Evolutionary conservation across 2,113 vertebrate species (phyloP).

Genomic region (Gambusia affinis): DNA sequence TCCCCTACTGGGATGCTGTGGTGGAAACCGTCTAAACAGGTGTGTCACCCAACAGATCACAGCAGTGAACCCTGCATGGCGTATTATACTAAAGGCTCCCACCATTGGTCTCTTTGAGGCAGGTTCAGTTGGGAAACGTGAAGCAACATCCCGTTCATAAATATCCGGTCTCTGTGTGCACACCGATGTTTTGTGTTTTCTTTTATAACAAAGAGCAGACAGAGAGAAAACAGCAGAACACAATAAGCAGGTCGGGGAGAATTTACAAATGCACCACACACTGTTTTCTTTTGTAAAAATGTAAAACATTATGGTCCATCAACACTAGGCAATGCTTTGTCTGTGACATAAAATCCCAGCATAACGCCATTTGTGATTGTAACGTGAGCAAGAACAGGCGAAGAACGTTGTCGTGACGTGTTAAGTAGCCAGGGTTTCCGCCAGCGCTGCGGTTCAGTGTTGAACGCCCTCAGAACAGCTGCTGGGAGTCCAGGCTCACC

Average conservation of each 20-base stretch:
- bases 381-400: not conserved
- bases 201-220: constrained; percentile 45
- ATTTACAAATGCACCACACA: too few relatives aligned
- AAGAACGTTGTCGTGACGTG: constrained; percentile 36
- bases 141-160: constrained; percentile 45
- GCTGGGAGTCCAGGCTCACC: constrained; percentile 18
- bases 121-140: constrained; percentile 50
- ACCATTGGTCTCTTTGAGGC: constrained; percentile 46
- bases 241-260: too few relatives aligned
- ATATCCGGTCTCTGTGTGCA: constrained; percentile 62
- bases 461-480: constrained; percentile 26
- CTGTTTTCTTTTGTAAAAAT: constrained; percentile 49
- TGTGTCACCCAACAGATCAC: constrained; percentile 8
- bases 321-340: not conserved
- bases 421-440: constrained; percentile 41
- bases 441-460: constrained; percentile 35
- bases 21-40: constrained; percentile 17
- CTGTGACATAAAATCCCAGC: not conserved
- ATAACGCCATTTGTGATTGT: not conserved
- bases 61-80: constrained; percentile 25
- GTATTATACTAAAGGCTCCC: constrained; percentile 24
- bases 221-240: constrained; percentile 1
- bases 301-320: constrained; percentile 1
- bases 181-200: constrained; percentile 43
- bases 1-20: constrained; percentile 25